A percentile compares a stretch with the other conserved stretches of the same genome.
phyloP scores from a whole-genome alignment of 2,888 invertebrate genomes.

The Mylabris sibirica region DNA sequence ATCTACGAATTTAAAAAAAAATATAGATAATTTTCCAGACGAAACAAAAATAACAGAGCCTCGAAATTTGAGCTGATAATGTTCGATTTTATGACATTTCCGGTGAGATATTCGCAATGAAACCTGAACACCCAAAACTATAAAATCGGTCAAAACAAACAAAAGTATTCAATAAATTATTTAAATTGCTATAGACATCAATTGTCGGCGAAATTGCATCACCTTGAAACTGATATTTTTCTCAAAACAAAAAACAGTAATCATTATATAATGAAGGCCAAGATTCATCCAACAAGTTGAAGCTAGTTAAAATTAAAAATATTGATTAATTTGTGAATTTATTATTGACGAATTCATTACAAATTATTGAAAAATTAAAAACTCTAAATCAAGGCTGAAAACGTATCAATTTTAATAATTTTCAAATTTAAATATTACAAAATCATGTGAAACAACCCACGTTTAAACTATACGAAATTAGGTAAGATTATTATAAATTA shows the following conservation, averaged over 20 bases:
- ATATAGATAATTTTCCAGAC: too few relatives aligned
- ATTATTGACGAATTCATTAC: neutral
- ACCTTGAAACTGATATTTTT: conserved; percentile 6
- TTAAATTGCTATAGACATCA: neutral
- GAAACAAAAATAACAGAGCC: too few relatives aligned
- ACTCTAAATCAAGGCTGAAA: neutral
- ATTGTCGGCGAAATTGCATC: conserved; percentile 8
- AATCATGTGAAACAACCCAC: neutral
- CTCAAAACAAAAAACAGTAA: neutral
- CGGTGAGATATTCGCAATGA: neutral
- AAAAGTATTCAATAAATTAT: too few relatives aligned
- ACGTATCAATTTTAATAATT: neutral
- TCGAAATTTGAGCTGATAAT: neutral
- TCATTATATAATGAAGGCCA: conserved; percentile 1
- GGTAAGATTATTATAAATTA: neutral
- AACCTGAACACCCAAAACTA: neutral
- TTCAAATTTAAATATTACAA: neutral
- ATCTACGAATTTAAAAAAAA: neutral
- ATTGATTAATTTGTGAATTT: neutral
- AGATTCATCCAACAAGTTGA: neutral
- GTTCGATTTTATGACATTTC: neutral
- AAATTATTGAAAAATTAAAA: neutral
- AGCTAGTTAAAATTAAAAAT: neutral
- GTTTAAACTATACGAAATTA: neutral
- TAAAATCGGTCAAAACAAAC: neutral